A percentile compares a stretch with the other conserved stretches of the same genome.
phyloP scores from a whole-genome alignment of 92 coral and sea anemone genomes.

The Heteractis magnifica region DNA sequence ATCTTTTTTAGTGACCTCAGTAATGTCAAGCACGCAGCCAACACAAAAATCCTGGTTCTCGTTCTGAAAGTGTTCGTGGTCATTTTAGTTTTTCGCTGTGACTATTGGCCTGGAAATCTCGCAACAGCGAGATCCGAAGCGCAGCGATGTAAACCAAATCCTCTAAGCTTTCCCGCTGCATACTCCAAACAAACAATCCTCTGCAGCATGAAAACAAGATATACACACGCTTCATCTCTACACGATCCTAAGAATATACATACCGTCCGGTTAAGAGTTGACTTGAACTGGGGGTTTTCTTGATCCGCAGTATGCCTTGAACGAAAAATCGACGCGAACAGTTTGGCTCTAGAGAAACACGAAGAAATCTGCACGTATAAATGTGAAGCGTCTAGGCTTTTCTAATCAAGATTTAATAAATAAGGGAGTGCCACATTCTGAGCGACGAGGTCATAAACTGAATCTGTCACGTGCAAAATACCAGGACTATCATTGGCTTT shows the following conservation, averaged over 20 bases:
- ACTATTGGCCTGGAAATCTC: too few relatives aligned
- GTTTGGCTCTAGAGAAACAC: background rate
- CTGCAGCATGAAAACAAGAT: background rate
- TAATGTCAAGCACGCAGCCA: background rate
- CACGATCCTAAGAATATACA: background rate
- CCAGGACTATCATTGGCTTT: background rate
- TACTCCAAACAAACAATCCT: background rate
- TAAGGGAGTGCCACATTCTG: slow-evolving; percentile 13
- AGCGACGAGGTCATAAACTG: slow-evolving; percentile 1
- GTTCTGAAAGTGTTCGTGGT: background rate
- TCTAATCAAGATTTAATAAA: slow-evolving; percentile 1
- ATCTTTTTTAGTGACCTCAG: background rate
- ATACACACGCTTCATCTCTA: background rate
- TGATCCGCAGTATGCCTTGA: background rate
- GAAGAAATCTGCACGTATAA: background rate
- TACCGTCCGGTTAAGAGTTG: background rate
- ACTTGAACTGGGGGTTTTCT: background rate
- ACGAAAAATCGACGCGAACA: background rate
- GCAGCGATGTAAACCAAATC: background rate
- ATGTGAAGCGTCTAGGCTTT: background rate
- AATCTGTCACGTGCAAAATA: background rate
- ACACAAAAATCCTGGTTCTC: background rate
- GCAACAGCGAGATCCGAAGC: background rate
- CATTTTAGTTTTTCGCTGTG: background rate
- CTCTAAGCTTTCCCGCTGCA: background rate